Percentiles rank a stretch among this genome's conserved stretches.
Evolutionary conservation across 2,888 invertebrate genomes (phyloP).

Genomic region (Hemistola chrysoprasaria): DNA sequence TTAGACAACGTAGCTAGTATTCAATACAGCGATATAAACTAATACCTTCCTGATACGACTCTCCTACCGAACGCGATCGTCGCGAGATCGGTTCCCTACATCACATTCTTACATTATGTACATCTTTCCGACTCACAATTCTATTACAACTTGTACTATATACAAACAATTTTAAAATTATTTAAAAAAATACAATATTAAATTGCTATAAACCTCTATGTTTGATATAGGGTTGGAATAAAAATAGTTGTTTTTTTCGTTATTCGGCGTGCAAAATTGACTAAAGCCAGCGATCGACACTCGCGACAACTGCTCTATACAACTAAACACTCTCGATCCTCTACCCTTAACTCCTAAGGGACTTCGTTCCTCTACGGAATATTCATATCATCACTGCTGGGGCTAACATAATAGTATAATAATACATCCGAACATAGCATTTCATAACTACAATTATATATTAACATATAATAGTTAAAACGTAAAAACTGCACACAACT

Average conservation of each 20-base stretch:
- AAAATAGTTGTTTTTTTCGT: conserved; percentile 59
- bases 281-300: conserved; percentile 69
- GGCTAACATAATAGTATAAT: no score
- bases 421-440: conserved; percentile 51
- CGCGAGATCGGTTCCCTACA: conserved; percentile 46
- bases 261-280: conserved; percentile 73
- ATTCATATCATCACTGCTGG: conserved; percentile 49
- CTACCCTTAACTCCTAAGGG: no score
- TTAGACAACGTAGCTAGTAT: conserved; percentile 66
- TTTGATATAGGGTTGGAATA: conserved; percentile 76
- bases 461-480: conserved; percentile 38
- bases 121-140: conserved; percentile 67
- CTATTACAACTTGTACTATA: conserved; percentile 80
- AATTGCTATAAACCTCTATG: conserved; percentile 74
- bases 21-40: conserved; percentile 70
- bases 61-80: conserved; percentile 44
- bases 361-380: no score
- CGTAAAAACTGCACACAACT: conserved; percentile 60
- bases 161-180: conserved; percentile 70
- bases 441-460: conserved; percentile 41
- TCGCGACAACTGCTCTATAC: conserved; percentile 33
- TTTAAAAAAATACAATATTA: conserved; percentile 77
- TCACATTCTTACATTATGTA: conserved; percentile 71
- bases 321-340: conserved; percentile 20
- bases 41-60: conserved; percentile 54